phyloP scores from a whole-genome alignment of 30 jellyfish, hydroid and myxozoan genomes.

The Turritopsis rubra region DNA sequence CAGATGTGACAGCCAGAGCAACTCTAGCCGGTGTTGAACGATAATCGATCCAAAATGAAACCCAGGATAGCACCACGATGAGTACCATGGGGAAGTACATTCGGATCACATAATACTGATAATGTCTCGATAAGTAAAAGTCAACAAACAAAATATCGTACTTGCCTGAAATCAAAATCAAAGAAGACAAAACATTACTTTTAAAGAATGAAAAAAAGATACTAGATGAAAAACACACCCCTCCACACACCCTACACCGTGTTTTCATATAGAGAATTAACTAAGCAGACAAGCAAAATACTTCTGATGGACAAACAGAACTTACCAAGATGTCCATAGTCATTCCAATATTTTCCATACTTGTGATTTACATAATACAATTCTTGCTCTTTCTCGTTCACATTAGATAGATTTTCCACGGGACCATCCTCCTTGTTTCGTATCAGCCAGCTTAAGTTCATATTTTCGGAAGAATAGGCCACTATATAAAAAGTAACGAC shows the following conservation, averaged over 20 bases:
- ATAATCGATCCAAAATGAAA: conserved; percentile 68
- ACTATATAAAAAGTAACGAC: neutral
- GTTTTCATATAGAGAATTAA: too few species aligned
- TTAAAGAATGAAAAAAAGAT: neutral
- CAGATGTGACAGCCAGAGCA: conserved; percentile 81
- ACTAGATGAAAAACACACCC: too few species aligned
- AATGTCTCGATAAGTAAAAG: conserved; percentile 44
- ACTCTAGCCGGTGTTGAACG: conserved; percentile 85
- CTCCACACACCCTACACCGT: too few species aligned
- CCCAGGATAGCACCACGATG: conserved; percentile 72
- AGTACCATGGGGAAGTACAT: conserved; percentile 78
- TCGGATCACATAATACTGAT: conserved; percentile 43
- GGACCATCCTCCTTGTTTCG: neutral
- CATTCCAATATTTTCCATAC: neutral
- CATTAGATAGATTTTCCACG: neutral
- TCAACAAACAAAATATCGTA: conserved; percentile 37
- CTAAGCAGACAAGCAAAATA: too few species aligned
- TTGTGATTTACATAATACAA: neutral
- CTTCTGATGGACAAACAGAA: too few species aligned
- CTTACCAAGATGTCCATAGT: neutral
- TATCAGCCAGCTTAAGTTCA: neutral
- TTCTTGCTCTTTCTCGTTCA: neutral
- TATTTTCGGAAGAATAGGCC: neutral
- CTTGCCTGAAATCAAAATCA: conserved; percentile 48
- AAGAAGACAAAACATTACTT: neutral